Evolutionary conservation across 2,888 invertebrate genomes (phyloP).

Genomic region (Polymixis flavicincta): DNA sequence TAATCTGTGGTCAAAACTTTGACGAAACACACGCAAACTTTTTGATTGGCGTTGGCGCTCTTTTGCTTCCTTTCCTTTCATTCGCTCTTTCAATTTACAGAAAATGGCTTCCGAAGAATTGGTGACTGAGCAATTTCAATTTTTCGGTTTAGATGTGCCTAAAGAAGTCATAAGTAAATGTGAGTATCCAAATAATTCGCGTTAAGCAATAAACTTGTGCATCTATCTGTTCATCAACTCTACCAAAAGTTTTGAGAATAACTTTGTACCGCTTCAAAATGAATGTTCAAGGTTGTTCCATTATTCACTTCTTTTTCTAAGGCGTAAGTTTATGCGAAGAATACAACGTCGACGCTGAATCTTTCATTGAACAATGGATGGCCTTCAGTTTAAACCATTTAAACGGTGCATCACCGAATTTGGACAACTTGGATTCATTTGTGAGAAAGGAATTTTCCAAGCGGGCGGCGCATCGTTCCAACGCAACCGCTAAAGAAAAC

Average conservation of each 20-base stretch:
- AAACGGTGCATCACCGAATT: slow-evolving; percentile 91
- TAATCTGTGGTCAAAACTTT: slow-evolving; percentile 64
- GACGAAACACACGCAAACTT: slow-evolving; percentile 65
- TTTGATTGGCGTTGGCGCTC: slow-evolving; percentile 75
- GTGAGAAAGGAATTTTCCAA: slow-evolving; percentile 92
- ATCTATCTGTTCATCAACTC: slow-evolving; percentile 52
- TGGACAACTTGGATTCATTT: slow-evolving; percentile 91
- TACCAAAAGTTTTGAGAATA: slow-evolving; percentile 52
- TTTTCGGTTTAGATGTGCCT: slow-evolving; percentile 90
- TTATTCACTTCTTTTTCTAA: slow-evolving; percentile 79
- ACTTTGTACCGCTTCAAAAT: slow-evolving; percentile 72
- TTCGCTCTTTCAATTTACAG: slow-evolving; percentile 78
- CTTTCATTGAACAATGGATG: slow-evolving; percentile 95
- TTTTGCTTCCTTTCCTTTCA: slow-evolving; percentile 71
- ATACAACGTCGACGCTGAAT: slow-evolving; percentile 92
- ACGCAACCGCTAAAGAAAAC: slow-evolving; percentile 81
- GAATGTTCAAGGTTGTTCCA: slow-evolving; percentile 88
- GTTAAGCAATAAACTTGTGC: slow-evolving; percentile 37
- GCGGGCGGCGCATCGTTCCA: slow-evolving; percentile 80
- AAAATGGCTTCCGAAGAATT: slow-evolving; percentile 90
- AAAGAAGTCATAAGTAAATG: slow-evolving; percentile 91
- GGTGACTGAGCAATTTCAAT: slow-evolving; percentile 92
- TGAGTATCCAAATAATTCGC: slow-evolving; percentile 75
- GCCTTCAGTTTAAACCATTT: slow-evolving; percentile 93
- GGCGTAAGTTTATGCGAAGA: slow-evolving; percentile 92